phyloP scores from a whole-genome alignment of 1,140 invertebrate species.

The Drosophila nigromelanica region DNA sequence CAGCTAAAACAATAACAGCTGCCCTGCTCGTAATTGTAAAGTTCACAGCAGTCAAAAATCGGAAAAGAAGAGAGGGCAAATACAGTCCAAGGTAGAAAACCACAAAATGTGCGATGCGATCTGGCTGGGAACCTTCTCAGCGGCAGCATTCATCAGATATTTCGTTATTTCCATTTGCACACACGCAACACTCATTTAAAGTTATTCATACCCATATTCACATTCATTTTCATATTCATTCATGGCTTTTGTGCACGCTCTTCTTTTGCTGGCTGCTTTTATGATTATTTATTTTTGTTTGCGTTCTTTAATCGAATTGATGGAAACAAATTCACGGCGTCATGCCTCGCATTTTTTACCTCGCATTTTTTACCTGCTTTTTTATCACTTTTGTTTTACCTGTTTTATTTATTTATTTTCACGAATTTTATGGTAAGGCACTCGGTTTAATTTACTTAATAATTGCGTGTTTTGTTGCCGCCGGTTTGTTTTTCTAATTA shows the following conservation, averaged over 20 bases:
- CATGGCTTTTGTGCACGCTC: conserved; percentile 16
- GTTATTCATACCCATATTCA: conserved; percentile 12
- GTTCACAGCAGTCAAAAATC: conserved; percentile 30
- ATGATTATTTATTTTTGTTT: neutral
- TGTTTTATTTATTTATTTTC: conserved; percentile 12
- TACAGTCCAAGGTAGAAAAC: neutral
- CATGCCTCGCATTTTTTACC: neutral
- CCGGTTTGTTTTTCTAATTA: conserved; percentile 50
- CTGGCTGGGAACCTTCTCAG: conserved; percentile 40
- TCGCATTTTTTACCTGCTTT: neutral
- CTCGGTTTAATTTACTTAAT: conserved; percentile 45
- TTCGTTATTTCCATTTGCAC: conserved; percentile 24
- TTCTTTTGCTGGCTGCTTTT: neutral
- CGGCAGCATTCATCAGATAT: conserved; percentile 13
- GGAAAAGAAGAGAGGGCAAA: neutral
- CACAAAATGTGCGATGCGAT: conserved; percentile 37
- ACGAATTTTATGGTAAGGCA: conserved; percentile 26
- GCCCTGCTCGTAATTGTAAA: conserved; percentile 22
- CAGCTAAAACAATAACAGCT: conserved; percentile 30
- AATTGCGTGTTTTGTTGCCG: conserved; percentile 30
- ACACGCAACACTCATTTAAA: conserved; percentile 30
- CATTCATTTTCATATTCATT: conserved; percentile 31
- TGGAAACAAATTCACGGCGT: conserved; percentile 37
- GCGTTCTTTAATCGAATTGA: conserved; percentile 21
- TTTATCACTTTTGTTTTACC: conserved; percentile 3